Evolutionary conservation across 2,797 vertebrate genomes (phyloP).

Genomic region (Gallinago stenura): DNA sequence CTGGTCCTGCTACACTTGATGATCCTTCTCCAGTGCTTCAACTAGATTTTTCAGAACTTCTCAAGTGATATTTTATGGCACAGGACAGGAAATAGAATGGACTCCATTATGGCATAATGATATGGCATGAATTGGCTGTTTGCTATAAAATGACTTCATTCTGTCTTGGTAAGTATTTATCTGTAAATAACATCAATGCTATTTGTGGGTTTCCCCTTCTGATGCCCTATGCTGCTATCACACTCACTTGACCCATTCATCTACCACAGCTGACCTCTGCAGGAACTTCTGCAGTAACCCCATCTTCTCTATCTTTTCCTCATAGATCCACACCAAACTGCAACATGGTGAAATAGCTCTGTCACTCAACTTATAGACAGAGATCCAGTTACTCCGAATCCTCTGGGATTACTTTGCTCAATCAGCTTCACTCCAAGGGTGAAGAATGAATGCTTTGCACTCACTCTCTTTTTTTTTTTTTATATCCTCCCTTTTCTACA

Average conservation of each 20-base stretch:
- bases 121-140: neutral
- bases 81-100: neutral
- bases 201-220: rapidly evolving
- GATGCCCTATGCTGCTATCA: neutral
- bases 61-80: neutral
- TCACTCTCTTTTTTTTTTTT: neutral
- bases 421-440: neutral
- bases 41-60: neutral
- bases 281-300: neutral
- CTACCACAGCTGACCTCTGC: neutral
- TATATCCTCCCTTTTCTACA: neutral
- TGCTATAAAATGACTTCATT: neutral
- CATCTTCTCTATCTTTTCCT: neutral
- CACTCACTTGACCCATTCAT: neutral
- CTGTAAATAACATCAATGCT: neutral
- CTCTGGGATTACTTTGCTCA: neutral
- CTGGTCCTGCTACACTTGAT: neutral
- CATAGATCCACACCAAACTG: neutral
- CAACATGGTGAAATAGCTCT: neutral
- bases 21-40: neutral
- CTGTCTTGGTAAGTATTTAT: neutral
- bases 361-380: neutral
- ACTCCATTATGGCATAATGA: neutral
- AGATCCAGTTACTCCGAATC: neutral
- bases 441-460: neutral